These are phyloP conservation scores for Dendrocincla tyrannina DNA, from an alignment of 2,797 vertebrate genomes.

Conservation along the genomic window DNA sequence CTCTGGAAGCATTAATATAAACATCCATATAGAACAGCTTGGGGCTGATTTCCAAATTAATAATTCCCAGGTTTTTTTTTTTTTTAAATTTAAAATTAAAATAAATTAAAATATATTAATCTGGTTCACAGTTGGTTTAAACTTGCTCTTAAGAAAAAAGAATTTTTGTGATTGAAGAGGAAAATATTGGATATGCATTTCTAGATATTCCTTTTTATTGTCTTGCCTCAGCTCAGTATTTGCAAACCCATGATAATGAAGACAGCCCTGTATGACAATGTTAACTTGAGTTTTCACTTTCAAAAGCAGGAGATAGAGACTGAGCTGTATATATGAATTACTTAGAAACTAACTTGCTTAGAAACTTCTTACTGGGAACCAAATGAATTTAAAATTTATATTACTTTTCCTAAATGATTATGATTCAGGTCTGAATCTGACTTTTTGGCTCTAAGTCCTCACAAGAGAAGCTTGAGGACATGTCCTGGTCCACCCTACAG, in stretches of 20 bases:
- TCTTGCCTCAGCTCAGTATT: neutral
- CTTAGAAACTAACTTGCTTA: neutral
- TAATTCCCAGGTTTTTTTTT: accelerated
- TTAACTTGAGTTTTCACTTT: neutral
- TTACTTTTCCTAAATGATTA: neutral
- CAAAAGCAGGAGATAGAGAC: neutral
- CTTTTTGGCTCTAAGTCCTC: neutral
- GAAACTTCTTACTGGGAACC: neutral
- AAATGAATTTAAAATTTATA: neutral
- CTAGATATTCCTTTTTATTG: neutral
- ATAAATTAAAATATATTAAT: neutral
- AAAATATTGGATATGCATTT: neutral
- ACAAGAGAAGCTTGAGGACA: neutral
- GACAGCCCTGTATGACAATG: neutral
- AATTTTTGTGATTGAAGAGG: neutral
- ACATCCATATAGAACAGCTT: neutral
- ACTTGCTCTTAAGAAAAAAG: neutral
- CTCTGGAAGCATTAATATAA: neutral
- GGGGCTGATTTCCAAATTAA: neutral
- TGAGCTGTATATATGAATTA: neutral
- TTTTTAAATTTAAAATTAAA: neutral
- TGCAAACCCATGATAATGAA: neutral
- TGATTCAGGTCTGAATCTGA: neutral
- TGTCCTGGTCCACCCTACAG: neutral
- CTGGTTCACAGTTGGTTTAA: neutral